These are phyloP conservation scores for Coreoperca whiteheadi DNA, from an alignment of 2,113 vertebrate genomes.

Conservation along the genomic window DNA sequence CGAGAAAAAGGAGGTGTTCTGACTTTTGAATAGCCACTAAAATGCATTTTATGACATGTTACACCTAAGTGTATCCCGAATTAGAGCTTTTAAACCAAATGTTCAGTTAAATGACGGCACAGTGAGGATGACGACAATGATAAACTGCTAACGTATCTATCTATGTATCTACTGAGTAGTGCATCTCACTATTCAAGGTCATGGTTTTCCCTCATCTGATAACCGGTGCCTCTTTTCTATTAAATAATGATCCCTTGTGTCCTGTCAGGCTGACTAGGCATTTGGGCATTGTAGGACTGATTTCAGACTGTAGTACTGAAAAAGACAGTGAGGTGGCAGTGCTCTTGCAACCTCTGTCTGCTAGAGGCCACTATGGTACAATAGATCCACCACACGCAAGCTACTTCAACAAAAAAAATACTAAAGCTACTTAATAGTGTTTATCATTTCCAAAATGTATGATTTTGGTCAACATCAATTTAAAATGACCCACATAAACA, in stretches of 20 bases:
- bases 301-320: constrained; percentile 32
- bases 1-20: too few relatives aligned
- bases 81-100: too few relatives aligned
- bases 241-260: neutral
- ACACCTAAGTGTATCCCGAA: too few relatives aligned
- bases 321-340: constrained; percentile 40
- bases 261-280: neutral
- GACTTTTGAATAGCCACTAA: too few relatives aligned
- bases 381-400: too few relatives aligned
- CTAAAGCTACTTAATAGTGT: too few relatives aligned
- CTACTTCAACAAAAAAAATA: too few relatives aligned
- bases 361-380: neutral
- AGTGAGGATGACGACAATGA: neutral
- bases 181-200: neutral
- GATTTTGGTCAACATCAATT: neutral
- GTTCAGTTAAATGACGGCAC: neutral
- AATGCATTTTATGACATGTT: too few relatives aligned
- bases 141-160: neutral
- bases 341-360: neutral
- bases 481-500: neutral
- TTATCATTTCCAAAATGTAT: neutral
- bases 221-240: neutral
- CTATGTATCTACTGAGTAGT: neutral
- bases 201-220: neutral
- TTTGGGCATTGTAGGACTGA: neutral